These are phyloP conservation scores for Aradus depressus DNA, from an alignment of 2,888 invertebrate genomes.

Conservation along the genomic window DNA sequence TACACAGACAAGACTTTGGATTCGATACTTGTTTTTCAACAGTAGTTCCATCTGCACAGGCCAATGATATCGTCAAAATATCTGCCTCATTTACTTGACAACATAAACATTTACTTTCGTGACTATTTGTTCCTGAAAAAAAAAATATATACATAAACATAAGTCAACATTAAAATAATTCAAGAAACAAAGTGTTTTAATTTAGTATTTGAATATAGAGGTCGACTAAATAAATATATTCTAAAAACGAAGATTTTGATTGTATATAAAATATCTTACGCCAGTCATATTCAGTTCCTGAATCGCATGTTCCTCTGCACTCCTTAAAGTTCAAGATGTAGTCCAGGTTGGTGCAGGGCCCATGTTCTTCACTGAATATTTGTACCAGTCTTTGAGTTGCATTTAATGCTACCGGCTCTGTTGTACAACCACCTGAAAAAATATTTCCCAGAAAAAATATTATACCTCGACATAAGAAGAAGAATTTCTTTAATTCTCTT, in stretches of 20 bases:
- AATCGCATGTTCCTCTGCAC: conserved; percentile 59
- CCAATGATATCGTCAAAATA: conserved; percentile 37
- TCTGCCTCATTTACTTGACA: conserved; percentile 34
- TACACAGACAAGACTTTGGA: conserved; percentile 38
- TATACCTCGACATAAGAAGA: background rate
- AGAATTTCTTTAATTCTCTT: background rate
- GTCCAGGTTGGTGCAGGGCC: conserved; percentile 51
- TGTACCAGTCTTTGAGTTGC: conserved; percentile 50
- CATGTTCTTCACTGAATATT: conserved; percentile 41
- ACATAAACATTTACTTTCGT: conserved; percentile 36
- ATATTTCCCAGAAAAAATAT: too few species aligned
- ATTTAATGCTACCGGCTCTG: conserved; percentile 42
- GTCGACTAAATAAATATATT: conserved; percentile 1
- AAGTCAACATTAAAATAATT: conserved; percentile 3
- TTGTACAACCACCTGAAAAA: conserved; percentile 44
- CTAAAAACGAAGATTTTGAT: background rate
- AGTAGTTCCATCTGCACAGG: conserved; percentile 40
- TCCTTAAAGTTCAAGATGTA: conserved; percentile 52
- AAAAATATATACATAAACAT: conserved; percentile 3
- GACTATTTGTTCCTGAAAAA: conserved; percentile 33
- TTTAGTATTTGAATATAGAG: background rate
- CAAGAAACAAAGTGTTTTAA: background rate
- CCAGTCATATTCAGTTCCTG: conserved; percentile 55
- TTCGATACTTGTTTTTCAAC: conserved; percentile 34
- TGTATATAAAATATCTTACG: conserved; percentile 39